phyloP scores from a whole-genome alignment of 2,888 invertebrate genomes.

The Ochropleura plecta region DNA sequence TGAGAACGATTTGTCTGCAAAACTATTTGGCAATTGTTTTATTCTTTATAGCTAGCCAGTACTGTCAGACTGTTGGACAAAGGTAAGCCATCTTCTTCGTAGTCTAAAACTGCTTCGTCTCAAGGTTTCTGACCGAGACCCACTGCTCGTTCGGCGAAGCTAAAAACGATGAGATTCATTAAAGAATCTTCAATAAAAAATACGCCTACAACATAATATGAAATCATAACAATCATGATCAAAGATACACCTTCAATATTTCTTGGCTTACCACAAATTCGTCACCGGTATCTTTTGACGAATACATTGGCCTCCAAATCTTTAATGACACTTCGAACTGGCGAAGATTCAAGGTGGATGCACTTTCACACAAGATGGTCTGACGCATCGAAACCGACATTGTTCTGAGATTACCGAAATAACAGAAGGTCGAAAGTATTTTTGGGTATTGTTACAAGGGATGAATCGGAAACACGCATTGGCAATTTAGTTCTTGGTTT shows the following conservation, averaged over 20 bases:
- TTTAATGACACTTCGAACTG: slow-evolving; percentile 57
- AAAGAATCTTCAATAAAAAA: not conserved
- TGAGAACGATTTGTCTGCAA: not conserved
- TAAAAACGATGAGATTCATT: not conserved
- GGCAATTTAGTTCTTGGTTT: not conserved
- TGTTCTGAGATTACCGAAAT: slow-evolving; percentile 41
- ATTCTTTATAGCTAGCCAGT: too few species aligned
- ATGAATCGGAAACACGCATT: not conserved
- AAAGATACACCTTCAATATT: slow-evolving; percentile 1
- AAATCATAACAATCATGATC: slow-evolving; percentile 10
- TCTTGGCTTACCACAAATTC: slow-evolving; percentile 20
- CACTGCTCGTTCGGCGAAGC: not conserved
- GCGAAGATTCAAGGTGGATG: slow-evolving; percentile 59
- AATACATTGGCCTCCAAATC: slow-evolving; percentile 31
- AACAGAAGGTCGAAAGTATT: slow-evolving; percentile 23
- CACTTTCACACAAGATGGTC: slow-evolving; percentile 62
- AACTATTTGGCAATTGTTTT: not conserved
- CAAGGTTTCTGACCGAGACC: rapidly evolving
- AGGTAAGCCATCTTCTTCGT: not conserved
- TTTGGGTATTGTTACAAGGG: not conserved
- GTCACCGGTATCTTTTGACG: slow-evolving; percentile 11
- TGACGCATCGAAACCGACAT: slow-evolving; percentile 46
- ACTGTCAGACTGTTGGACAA: too few species aligned
- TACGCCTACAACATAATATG: not conserved
- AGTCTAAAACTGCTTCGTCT: not conserved